These are phyloP conservation scores for Stegodyphus mimosarum DNA, from an alignment of 1,140 invertebrate genomes.

Conservation along the genomic window DNA sequence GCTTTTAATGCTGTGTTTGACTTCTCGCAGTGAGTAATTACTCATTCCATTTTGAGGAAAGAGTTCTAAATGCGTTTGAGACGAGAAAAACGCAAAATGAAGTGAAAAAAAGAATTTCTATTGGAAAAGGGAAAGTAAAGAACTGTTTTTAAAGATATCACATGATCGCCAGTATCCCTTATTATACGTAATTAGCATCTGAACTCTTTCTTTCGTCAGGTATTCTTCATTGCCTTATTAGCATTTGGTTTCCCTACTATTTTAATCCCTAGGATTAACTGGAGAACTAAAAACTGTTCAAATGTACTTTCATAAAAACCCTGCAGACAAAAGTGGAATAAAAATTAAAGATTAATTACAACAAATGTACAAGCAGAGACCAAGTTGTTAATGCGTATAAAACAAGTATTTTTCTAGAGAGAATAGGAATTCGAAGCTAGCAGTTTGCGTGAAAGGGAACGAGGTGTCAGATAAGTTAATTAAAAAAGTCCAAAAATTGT, in stretches of 20 bases:
- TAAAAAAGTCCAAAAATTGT: slow-evolving; percentile 52
- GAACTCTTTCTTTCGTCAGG: slow-evolving; percentile 26
- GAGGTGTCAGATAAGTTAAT: slow-evolving; percentile 53
- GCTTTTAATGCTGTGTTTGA: too few relatives aligned
- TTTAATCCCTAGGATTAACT: slow-evolving; percentile 55
- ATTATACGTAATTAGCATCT: slow-evolving; percentile 46
- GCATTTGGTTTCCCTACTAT: slow-evolving; percentile 21
- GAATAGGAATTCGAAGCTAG: not conserved
- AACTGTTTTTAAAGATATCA: slow-evolving; percentile 5
- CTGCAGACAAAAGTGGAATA: slow-evolving; percentile 21
- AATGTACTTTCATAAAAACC: slow-evolving; percentile 14
- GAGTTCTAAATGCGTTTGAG: too few relatives aligned
- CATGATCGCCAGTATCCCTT: slow-evolving; percentile 12
- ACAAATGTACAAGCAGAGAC: slow-evolving; percentile 34
- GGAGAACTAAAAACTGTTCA: slow-evolving; percentile 26
- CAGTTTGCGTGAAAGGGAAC: slow-evolving; percentile 1
- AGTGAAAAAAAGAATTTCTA: slow-evolving; percentile 11
- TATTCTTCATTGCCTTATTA: slow-evolving; percentile 33
- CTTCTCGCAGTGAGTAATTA: too few relatives aligned
- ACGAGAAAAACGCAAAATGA: not conserved
- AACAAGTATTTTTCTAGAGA: slow-evolving; percentile 20
- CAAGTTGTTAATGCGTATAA: slow-evolving; percentile 37
- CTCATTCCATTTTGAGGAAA: too few relatives aligned
- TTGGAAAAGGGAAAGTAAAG: slow-evolving; percentile 19
- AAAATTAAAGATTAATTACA: slow-evolving; percentile 59